These are phyloP conservation scores for Euborellia annulipes DNA, from an alignment of 1,140 invertebrate species.

Conservation along the genomic window DNA sequence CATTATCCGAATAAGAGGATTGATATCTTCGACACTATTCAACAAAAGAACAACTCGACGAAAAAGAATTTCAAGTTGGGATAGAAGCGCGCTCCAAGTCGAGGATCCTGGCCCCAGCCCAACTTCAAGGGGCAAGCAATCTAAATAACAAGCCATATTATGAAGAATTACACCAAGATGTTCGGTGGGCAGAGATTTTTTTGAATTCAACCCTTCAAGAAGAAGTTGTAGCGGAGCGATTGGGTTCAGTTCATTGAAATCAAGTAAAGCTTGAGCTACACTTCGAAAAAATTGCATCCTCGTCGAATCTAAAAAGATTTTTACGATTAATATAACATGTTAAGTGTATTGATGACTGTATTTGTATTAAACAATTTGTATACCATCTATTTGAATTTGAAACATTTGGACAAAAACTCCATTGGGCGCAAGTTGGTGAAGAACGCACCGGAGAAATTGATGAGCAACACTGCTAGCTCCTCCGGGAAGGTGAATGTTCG, in stretches of 20 bases:
- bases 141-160: constrained; percentile 86
- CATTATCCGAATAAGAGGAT: constrained; percentile 70
- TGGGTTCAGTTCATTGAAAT: constrained; percentile 93
- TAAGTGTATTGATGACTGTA: not conserved
- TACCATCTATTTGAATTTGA: constrained; percentile 70
- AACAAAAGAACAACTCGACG: constrained; percentile 59
- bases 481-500: constrained; percentile 70
- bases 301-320: constrained; percentile 38
- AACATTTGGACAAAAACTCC: constrained; percentile 94
- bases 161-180: constrained; percentile 54
- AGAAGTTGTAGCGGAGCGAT: constrained; percentile 82
- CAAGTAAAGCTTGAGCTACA: constrained; percentile 79
- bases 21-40: constrained; percentile 53
- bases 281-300: constrained; percentile 79
- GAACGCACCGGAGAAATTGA: constrained; percentile 89
- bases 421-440: constrained; percentile 92
- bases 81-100: constrained; percentile 64
- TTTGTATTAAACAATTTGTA: constrained; percentile 1
- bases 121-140: constrained; percentile 76
- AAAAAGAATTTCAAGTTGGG: constrained; percentile 73
- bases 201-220: constrained; percentile 78
- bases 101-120: constrained; percentile 44
- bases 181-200: constrained; percentile 70
- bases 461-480: constrained; percentile 84
- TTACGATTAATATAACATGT: too few species aligned